Base-by-base conservation (phyloP, 2,888 invertebrate genomes). In the Latrodectus elegans region DNA sequence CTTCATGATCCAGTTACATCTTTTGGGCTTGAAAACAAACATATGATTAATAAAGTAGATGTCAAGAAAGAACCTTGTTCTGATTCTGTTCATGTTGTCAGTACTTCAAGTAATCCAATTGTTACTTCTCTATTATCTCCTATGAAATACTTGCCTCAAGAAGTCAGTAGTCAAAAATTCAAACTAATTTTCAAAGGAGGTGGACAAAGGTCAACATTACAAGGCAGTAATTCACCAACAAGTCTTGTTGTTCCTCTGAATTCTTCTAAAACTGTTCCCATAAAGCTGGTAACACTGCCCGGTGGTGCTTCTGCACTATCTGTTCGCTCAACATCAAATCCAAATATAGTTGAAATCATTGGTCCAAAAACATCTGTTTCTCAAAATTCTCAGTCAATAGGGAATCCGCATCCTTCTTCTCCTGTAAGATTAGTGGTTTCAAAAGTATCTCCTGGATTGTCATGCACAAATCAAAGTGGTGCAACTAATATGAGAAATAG, bases 241-340 rank as follows among this genome's bases (percentile, higher is more conserved):
- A 65, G 89, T 70, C 65, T 89, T 22, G 86, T 88, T 74, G 84
- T 89, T 74, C 89, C 89, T 55, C 65, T 89, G 8, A 89, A 84
- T 73, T 84, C 89, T 26, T 79, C 91, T n/a, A 92, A 92, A 90
- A 91, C 91, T 90, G 91, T 92, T n/a, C 92, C 92, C 9, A 91
- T 92, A 72, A 91, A 92, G 79, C 88, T 92, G 17, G 91, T 92
- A 11, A 91, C 91, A 15, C 84, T 92, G 73, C 91, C 92, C 12
- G 91, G 91, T 81, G 90, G 90, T 72, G 87, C 85, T 51, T 88
- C 89, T 15, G 84, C 80, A 55, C 84, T 89, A 12, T 88, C 88
- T 55, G 88, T 88, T 14, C 72, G 89, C n/a, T 88, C 88, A 52
- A 86, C 89, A 17, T 84, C 84, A 53, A 89, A 88, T 84, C 86